Conservation (phyloP, 2,888 invertebrate genomes). For the Aphodius sticticus region DNA sequence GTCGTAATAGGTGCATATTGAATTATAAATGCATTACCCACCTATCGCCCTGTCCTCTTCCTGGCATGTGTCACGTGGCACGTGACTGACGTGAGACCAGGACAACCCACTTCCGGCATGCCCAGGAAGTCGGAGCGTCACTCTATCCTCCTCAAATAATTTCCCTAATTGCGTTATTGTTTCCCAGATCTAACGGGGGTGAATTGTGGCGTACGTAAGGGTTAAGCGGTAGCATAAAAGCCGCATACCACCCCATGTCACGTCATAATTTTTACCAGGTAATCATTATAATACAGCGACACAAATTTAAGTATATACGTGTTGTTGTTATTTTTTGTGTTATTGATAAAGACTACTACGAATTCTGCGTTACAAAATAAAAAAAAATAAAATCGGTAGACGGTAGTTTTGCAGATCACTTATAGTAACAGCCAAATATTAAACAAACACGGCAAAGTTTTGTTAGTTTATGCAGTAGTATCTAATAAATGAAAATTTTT, state of each 20-base stretch:
- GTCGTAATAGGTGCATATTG: constrained; percentile 28
- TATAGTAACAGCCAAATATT: no score
- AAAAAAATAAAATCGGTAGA: no score
- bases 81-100: constrained; percentile 52
- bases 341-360: no score
- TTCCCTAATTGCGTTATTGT: constrained; percentile 54
- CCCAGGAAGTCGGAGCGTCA: constrained; percentile 53
- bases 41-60: constrained; percentile 27
- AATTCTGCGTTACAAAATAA: no score
- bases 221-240: constrained; percentile 35
- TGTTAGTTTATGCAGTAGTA: no score
- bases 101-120: constrained; percentile 54
- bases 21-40: constrained; percentile 41
- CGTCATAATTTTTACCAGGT: constrained; percentile 16
- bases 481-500: no score
- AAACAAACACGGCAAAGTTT: no score
- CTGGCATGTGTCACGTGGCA: constrained; percentile 51
- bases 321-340: no score
- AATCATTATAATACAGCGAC: not conserved
- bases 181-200: constrained; percentile 46
- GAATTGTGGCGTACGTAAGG: constrained; percentile 21
- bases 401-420: no score
- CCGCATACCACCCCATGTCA: not conserved
- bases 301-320: not conserved
- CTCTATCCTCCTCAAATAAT: constrained; percentile 55